Evolutionary conservation across 1,140 invertebrate genomes (phyloP).

Genomic region (Chironomus tepperi): DNA sequence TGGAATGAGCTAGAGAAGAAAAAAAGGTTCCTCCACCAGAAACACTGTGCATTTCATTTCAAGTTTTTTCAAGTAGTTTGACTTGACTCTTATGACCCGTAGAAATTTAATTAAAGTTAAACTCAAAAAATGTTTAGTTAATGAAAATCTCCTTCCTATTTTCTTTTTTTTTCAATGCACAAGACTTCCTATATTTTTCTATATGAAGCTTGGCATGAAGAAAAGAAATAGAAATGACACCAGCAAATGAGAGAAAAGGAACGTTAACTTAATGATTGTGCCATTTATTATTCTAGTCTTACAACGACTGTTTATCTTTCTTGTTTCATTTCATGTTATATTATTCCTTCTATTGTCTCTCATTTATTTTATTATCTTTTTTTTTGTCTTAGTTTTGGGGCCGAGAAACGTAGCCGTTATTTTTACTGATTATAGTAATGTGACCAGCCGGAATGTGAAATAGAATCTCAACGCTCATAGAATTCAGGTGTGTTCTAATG

Average conservation of each 20-base stretch:
- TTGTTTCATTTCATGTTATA: background rate
- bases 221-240: background rate
- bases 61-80: background rate
- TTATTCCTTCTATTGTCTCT: background rate
- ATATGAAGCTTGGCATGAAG: background rate
- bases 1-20: no score
- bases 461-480: no score
- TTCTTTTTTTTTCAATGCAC: background rate
- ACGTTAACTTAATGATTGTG: conserved; percentile 22
- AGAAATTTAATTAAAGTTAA: conserved; percentile 22
- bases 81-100: conserved; percentile 17
- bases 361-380: conserved; percentile 6
- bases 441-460: no score
- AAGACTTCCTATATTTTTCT: background rate
- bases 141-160: background rate
- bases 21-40: background rate
- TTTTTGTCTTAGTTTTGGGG: background rate
- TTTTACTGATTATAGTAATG: no score
- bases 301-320: conserved; percentile 17
- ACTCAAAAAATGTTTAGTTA: background rate
- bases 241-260: conserved; percentile 13
- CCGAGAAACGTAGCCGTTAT: no score
- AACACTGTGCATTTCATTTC: conserved; percentile 5
- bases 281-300: conserved; percentile 19
- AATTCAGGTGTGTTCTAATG: no score